Evolutionary conservation across 2,113 vertebrate species (phyloP).

Genomic region (Rhea americana): DNA sequence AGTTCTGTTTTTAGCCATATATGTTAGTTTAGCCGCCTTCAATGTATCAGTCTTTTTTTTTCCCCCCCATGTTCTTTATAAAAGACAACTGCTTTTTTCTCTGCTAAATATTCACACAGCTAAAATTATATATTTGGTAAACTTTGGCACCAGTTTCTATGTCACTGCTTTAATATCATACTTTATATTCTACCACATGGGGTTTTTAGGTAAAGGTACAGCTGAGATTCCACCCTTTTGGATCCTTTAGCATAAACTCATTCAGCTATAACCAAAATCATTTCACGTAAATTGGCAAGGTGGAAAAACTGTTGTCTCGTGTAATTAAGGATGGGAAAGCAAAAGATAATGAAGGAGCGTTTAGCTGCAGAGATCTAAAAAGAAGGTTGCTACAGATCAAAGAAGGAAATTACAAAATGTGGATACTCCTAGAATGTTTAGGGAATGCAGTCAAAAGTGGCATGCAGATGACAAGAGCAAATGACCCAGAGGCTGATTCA

Average conservation of each 20-base stretch:
- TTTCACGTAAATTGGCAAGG: fast-evolving
- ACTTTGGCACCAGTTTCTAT: not conserved
- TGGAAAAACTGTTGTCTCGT: fast-evolving
- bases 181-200: not conserved
- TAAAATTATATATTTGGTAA: not conserved
- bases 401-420: not conserved
- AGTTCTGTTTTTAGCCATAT: not conserved
- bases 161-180: not conserved
- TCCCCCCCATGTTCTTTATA: not conserved
- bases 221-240: not conserved
- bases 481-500: not conserved
- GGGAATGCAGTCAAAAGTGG: not conserved
- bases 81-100: not conserved
- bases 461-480: not conserved
- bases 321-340: not conserved
- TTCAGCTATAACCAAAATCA: not conserved
- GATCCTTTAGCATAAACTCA: not conserved
- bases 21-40: fast-evolving
- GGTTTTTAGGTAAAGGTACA: not conserved
- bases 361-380: not conserved
- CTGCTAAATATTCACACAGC: not conserved
- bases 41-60: fast-evolving
- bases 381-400: not conserved
- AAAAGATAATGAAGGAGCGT: fast-evolving
- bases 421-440: not conserved